Evolutionary conservation across 2,888 invertebrate genomes (phyloP), one percentile per base, ranked within the genome.

Genomic region (Tiphia femorata): DNA sequence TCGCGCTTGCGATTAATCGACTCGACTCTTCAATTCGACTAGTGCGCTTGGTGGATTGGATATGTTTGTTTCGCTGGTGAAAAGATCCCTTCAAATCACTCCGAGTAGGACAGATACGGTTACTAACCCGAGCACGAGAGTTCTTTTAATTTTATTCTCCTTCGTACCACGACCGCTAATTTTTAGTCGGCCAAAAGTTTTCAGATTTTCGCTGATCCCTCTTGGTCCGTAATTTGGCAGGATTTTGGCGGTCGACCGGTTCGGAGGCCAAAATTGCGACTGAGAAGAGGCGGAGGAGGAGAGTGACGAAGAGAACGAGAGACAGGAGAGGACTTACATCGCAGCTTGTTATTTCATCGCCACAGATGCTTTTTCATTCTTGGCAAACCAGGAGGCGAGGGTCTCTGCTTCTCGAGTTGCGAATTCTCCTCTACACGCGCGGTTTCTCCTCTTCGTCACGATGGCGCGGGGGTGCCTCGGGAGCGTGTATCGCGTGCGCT

Each of bases 191-290:
- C n/a, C n/a, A n/a, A n/a, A n/a, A n/a, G n/a, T n/a, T n/a, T n/a
- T n/a, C n/a, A n/a, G n/a, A n/a, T n/a, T n/a, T n/a, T n/a, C n/a
- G n/a, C n/a, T n/a, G n/a, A n/a, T n/a, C n/a, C n/a, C n/a, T n/a
- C n/a, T n/a, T n/a, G n/a, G n/a, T n/a, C n/a, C 7, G 33, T 33
- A 33, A 33, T 33, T 33, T n/a, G 12, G 33, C 12, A n/a, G 33
- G 33, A 33, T 33, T 33, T 33, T 14, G n/a, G n/a, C n/a, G n/a
- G n/a, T n/a, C n/a, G n/a, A n/a, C n/a, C n/a, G n/a, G n/a, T n/a
- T 33, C 12, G 33, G 14, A n/a, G n/a, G n/a, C 51, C 29, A 51
- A 51, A 49, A 42, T 49, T 35, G 42, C 49, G 54, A n/a, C n/a
- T n/a, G n/a, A n/a, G n/a, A n/a, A 49, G 54, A 49, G 41, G 21